A percentile compares a stretch with the other conserved stretches of the same genome.
Conservation (phyloP, 2,113 vertebrate species). For the Mobula hypostoma region DNA sequence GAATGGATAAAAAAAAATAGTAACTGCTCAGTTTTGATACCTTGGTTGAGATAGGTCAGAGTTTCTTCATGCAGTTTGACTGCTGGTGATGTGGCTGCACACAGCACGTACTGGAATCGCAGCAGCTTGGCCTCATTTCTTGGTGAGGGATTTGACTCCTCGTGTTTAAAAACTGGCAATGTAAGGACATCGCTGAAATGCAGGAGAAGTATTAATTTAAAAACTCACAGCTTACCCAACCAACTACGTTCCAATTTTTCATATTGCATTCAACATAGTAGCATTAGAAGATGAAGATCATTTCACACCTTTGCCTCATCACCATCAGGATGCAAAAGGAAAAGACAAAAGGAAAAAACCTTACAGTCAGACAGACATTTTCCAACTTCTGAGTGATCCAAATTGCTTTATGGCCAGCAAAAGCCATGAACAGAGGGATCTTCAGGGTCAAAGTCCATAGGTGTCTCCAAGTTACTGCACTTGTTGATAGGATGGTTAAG, state of each 20-base stretch:
- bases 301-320: neutral
- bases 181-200: constrained; percentile 79
- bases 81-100: constrained; percentile 82
- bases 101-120: constrained; percentile 77
- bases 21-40: constrained; percentile 51
- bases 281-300: neutral
- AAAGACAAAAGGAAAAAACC: too few species aligned
- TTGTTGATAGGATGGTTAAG: too few species aligned
- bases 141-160: constrained; percentile 67
- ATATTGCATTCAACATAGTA: neutral
- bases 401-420: too few species aligned
- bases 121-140: constrained; percentile 61
- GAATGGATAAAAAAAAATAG: constrained; percentile 24
- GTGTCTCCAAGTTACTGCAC: too few species aligned
- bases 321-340: neutral
- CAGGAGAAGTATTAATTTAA: neutral
- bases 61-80: constrained; percentile 83
- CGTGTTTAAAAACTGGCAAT: constrained; percentile 77
- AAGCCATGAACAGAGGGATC: too few species aligned
- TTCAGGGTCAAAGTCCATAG: too few species aligned
- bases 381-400: too few species aligned
- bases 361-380: too few species aligned
- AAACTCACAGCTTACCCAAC: neutral
- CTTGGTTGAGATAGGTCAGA: constrained; percentile 92
- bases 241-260: neutral